These are phyloP conservation scores for Stercorarius parasiticus DNA, from an alignment of 2,113 vertebrate genomes.

Conservation along the genomic window DNA sequence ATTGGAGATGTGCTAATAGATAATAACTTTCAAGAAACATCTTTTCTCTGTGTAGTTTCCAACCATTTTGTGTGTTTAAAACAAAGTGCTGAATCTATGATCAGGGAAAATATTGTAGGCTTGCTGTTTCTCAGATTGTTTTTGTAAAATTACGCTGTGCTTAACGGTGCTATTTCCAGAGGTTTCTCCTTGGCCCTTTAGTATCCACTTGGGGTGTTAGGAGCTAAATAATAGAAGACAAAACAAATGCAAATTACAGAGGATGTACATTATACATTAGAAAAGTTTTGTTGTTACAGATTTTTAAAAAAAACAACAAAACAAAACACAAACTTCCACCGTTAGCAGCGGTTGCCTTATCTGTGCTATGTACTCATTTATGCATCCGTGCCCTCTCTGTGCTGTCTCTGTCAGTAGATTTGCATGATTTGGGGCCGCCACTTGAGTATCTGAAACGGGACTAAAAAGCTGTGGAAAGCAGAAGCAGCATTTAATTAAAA, in stretches of 20 bases:
- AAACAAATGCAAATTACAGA: not conserved
- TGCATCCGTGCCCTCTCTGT: accelerated
- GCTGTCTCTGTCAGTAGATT: not conserved
- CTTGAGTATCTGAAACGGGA: accelerated
- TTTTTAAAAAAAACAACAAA: not conserved
- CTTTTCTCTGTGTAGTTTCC: not conserved
- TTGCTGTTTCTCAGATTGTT: not conserved
- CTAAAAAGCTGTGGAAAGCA: not conserved
- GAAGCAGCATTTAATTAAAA: not conserved
- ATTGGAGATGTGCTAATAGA: accelerated
- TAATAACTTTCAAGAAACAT: not conserved
- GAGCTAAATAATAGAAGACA: not conserved
- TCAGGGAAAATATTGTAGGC: accelerated
- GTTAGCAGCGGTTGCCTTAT: accelerated
- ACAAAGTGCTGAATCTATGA: not conserved
- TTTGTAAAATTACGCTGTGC: not conserved
- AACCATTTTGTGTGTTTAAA: not conserved
- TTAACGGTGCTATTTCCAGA: not conserved
- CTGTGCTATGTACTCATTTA: accelerated
- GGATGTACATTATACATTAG: not conserved
- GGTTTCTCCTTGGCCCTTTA: not conserved
- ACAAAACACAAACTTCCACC: not conserved
- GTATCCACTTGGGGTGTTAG: not conserved
- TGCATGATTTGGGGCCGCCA: not conserved
- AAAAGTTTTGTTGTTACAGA: not conserved